These are phyloP conservation scores for Spermophilus dauricus DNA, from an alignment of 2,113 vertebrate species.

Conservation along the genomic window DNA sequence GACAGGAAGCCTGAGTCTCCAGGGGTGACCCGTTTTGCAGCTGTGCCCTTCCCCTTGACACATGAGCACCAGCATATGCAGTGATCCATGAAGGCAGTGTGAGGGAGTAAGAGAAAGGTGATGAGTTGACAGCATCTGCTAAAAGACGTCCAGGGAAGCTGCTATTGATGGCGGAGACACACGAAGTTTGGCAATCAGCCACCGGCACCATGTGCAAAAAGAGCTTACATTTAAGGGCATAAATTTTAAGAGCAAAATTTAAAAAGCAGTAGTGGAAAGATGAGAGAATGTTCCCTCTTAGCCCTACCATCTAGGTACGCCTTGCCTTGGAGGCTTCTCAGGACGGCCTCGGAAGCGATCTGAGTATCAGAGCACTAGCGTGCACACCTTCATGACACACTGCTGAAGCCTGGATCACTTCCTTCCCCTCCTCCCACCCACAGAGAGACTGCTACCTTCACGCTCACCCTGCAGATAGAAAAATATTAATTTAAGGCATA, in stretches of 20 bases:
- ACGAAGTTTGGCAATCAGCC: constrained; percentile 76
- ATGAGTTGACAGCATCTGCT: constrained; percentile 87
- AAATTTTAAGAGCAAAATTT: constrained; percentile 62
- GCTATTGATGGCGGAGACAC: constrained; percentile 73
- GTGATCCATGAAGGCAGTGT: constrained; percentile 85
- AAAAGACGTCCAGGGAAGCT: constrained; percentile 83
- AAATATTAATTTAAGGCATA: constrained; percentile 89
- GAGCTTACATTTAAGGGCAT: constrained; percentile 57
- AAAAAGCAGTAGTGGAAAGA: background rate
- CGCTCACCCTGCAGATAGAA: constrained; percentile 79
- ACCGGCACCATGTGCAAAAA: constrained; percentile 64
- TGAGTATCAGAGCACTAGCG: background rate
- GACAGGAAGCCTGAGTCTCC: constrained; percentile 78
- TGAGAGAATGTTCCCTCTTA: background rate
- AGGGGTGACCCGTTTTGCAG: constrained; percentile 80
- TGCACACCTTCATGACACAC: background rate
- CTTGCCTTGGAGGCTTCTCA: background rate
- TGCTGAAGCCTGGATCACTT: background rate
- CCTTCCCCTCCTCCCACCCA: background rate
- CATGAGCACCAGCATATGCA: constrained; percentile 66
- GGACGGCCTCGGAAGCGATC: background rate
- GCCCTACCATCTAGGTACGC: background rate
- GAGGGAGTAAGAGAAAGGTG: constrained; percentile 85
- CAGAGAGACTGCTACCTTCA: constrained; percentile 12
- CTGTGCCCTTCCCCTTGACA: constrained; percentile 85